These are phyloP conservation scores for Drosophila tropicalis DNA, from an alignment of 1,140 invertebrate genomes.

Conservation along the genomic window DNA sequence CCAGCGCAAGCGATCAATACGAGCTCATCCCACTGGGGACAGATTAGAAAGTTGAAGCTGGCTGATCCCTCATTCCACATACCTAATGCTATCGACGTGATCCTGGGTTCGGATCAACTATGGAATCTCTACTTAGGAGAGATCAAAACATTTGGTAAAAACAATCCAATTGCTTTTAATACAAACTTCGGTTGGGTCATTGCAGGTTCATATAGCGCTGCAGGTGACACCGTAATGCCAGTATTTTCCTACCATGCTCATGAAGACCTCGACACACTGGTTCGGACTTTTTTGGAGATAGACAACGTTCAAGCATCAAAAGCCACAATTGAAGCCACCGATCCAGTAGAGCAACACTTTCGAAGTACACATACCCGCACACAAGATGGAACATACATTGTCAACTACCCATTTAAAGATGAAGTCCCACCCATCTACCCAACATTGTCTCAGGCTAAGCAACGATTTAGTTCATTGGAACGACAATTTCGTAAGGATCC, in stretches of 20 bases:
- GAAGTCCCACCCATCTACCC: not conserved
- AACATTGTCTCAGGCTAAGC: not conserved
- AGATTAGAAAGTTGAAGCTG: no score
- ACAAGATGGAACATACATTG: not conserved
- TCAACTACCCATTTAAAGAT: not conserved
- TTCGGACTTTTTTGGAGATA: slow-evolving; percentile 6
- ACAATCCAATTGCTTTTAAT: no score
- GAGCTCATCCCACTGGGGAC: not conserved
- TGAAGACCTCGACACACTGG: not conserved
- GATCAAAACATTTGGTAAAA: no score
- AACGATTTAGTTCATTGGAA: slow-evolving; percentile 4
- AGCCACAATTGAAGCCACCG: slow-evolving; percentile 4
- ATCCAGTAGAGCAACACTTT: slow-evolving; percentile 2
- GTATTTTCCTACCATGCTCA: not conserved
- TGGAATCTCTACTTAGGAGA: no score
- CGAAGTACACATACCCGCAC: not conserved
- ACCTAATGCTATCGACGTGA: no score
- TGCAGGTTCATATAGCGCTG: not conserved
- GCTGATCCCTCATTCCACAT: no score
- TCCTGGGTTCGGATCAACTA: no score
- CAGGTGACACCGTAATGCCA: not conserved
- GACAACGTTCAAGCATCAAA: not conserved
- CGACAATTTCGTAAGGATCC: not conserved
- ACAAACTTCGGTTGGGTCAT: slow-evolving; percentile 15
- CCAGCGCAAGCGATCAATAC: slow-evolving; percentile 2